These are phyloP conservation scores for Unio pictorum DNA, from an alignment of 2,888 invertebrate species.

Conservation along the genomic window DNA sequence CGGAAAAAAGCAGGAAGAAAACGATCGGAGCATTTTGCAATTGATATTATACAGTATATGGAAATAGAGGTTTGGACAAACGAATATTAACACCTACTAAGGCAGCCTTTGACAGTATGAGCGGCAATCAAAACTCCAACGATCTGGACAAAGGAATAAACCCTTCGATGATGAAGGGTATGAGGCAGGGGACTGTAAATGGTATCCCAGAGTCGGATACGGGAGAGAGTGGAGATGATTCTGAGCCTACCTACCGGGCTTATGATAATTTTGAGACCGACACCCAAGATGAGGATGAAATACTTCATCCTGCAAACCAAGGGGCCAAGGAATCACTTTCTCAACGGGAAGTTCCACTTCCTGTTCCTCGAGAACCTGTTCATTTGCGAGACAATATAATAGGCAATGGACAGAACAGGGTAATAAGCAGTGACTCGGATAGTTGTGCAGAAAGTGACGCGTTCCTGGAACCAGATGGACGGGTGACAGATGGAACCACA, in stretches of 20 bases:
- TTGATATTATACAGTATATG: too few relatives aligned
- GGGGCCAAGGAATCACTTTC: conserved; percentile 13
- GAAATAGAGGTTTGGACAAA: too few relatives aligned
- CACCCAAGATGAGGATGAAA: conserved; percentile 46
- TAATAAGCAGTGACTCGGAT: conserved; percentile 45
- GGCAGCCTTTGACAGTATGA: too few relatives aligned
- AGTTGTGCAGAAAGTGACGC: conserved; percentile 43
- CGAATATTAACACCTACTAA: too few relatives aligned
- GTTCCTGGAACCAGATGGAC: conserved; percentile 25
- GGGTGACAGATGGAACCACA: conserved; percentile 38
- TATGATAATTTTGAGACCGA: conserved; percentile 51
- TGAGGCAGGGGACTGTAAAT: too few relatives aligned
- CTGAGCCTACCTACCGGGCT: conserved; percentile 43
- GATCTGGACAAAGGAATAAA: too few relatives aligned
- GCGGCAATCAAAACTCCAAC: too few relatives aligned
- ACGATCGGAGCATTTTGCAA: too few relatives aligned
- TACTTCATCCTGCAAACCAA: conserved; percentile 12
- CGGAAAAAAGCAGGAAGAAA: too few relatives aligned
- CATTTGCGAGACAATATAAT: background rate
- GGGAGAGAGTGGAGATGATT: conserved; percentile 45
- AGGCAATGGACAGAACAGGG: conserved; percentile 18
- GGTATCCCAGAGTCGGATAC: conserved; percentile 47
- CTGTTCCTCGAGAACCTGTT: background rate
- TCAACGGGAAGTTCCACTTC: conserved; percentile 11
- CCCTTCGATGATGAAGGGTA: too few relatives aligned